Evolutionary conservation across 1,140 invertebrate genomes (phyloP).

Genomic region (Zophobas atratus): DNA sequence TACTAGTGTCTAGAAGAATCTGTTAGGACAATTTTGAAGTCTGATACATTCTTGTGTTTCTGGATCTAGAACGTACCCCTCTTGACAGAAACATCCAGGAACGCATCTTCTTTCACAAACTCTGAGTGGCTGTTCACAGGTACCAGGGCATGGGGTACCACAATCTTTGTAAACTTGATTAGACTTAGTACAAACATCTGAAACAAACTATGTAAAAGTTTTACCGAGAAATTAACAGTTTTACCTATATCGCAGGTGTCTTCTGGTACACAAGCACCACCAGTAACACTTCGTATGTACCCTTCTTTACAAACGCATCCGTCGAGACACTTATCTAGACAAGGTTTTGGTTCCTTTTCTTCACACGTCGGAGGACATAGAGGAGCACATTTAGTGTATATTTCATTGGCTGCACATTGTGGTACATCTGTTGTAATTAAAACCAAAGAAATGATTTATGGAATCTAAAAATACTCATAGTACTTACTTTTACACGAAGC

Average conservation of each 20-base stretch:
- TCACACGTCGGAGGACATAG: too few relatives aligned
- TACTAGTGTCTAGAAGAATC: too few relatives aligned
- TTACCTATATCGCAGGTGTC: not conserved
- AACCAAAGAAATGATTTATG: too few relatives aligned
- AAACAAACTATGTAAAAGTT: not conserved
- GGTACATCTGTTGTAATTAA: too few relatives aligned
- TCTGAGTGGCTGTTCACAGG: not conserved
- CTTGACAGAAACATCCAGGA: not conserved
- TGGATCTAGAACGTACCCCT: not conserved
- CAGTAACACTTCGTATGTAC: not conserved
- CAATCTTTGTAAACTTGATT: not conserved
- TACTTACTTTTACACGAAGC: too few relatives aligned
- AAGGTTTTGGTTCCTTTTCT: not conserved
- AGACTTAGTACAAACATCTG: not conserved
- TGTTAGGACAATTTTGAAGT: not conserved
- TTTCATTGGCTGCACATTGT: too few relatives aligned
- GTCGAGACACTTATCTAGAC: not conserved
- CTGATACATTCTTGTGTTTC: not conserved
- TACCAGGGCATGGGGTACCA: not conserved
- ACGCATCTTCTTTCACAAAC: not conserved
- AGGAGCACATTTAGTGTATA: too few relatives aligned
- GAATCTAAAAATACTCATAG: too few relatives aligned
- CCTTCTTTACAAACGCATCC: constrained; percentile 3
- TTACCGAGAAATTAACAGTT: not conserved
- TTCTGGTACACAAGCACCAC: not conserved